These are phyloP conservation scores for Phthorimaea operculella DNA, from an alignment of 1,140 invertebrate genomes.

Conservation along the genomic window DNA sequence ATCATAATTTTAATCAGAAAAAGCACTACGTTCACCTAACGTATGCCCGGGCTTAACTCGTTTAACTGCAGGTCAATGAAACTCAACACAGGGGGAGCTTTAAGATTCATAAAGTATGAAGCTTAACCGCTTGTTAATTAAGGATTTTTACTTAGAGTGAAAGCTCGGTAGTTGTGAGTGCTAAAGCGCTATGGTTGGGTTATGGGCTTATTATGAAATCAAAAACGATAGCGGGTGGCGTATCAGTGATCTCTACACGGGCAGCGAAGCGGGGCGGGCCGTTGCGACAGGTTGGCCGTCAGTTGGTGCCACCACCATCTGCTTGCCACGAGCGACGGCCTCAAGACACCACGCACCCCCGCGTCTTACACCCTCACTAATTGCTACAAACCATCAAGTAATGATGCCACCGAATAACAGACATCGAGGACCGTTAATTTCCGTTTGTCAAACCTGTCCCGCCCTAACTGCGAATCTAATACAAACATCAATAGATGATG, in stretches of 20 bases:
- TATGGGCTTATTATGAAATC: slow-evolving; percentile 29
- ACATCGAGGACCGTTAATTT: slow-evolving; percentile 57
- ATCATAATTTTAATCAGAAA: slow-evolving; percentile 45
- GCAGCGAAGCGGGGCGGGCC: slow-evolving; percentile 53
- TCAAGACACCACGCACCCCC: slow-evolving; percentile 30
- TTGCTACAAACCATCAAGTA: slow-evolving; percentile 30
- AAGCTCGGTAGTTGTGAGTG: not conserved
- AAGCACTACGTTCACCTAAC: slow-evolving; percentile 20
- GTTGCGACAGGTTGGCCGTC: slow-evolving; percentile 63
- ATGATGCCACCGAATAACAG: slow-evolving; percentile 43
- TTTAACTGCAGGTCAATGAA: slow-evolving; percentile 20
- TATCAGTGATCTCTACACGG: slow-evolving; percentile 46
- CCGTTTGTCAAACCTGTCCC: slow-evolving; percentile 54
- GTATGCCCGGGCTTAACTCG: slow-evolving; percentile 17
- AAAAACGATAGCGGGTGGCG: slow-evolving; percentile 27
- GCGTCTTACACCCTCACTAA: slow-evolving; percentile 50
- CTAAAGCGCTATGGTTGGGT: slow-evolving; percentile 5
- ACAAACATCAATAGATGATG: slow-evolving; percentile 30
- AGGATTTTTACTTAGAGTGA: slow-evolving; percentile 1
- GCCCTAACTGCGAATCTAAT: slow-evolving; percentile 35
- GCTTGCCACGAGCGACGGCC: slow-evolving; percentile 30
- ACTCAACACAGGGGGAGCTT: slow-evolving; percentile 14
- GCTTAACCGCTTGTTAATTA: slow-evolving; percentile 1
- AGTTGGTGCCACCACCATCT: slow-evolving; percentile 50
- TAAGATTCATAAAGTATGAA: slow-evolving; percentile 5